Evolutionary conservation across 2,888 invertebrate species (phyloP).

Genomic region (Agapostemon virescens): DNA sequence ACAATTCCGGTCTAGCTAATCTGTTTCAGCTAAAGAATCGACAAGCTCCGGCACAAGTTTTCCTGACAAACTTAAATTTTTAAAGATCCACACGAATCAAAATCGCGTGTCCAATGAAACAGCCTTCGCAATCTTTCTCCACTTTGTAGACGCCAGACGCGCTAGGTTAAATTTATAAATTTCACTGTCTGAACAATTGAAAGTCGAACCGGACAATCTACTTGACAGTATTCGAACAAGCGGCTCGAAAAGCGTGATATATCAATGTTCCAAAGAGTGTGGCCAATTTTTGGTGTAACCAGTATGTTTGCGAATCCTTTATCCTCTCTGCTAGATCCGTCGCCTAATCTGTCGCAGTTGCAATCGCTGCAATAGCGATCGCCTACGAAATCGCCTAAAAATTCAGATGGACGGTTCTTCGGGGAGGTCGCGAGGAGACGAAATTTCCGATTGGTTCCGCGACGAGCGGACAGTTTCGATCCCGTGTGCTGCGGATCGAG

Average conservation of each 20-base stretch:
- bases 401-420: not conserved
- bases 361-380: too few species aligned
- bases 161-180: too few species aligned
- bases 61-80: not conserved
- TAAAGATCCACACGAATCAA: too few species aligned
- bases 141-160: not conserved
- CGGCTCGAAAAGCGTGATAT: too few species aligned
- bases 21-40: not conserved
- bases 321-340: too few species aligned
- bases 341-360: too few species aligned
- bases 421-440: not conserved
- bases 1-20: not conserved
- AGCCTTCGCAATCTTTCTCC: not conserved
- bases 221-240: too few species aligned
- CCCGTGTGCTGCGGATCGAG: constrained; percentile 45
- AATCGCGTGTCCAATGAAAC: not conserved
- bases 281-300: too few species aligned
- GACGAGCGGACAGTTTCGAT: constrained; percentile 48
- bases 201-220: too few species aligned
- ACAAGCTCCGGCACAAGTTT: not conserved
- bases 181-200: too few species aligned
- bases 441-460: not conserved
- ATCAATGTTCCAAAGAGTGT: too few species aligned
- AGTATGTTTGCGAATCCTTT: too few species aligned
- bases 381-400: not conserved